A percentile compares a stretch with the other conserved stretches of the same genome.
phyloP scores from a whole-genome alignment of 2,888 invertebrate genomes.

The Meghimatium bilineatum region DNA sequence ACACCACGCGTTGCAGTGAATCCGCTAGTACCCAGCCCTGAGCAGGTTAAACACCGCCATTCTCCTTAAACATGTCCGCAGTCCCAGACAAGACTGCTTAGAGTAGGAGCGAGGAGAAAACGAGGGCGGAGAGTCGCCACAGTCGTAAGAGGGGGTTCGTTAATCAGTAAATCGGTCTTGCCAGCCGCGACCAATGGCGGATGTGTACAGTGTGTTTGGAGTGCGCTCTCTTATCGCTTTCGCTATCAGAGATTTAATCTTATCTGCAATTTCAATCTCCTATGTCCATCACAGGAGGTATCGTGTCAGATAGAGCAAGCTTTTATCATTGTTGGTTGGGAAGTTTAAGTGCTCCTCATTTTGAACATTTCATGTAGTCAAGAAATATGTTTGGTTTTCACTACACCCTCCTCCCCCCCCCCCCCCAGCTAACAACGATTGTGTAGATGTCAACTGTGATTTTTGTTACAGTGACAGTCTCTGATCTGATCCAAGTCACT shows the following conservation, averaged over 20 bases:
- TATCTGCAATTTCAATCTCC: constrained; percentile 37
- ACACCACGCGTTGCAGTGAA: neutral
- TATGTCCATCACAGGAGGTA: constrained; percentile 22
- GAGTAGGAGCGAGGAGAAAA: neutral
- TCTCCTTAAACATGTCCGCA: neutral
- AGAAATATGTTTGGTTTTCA: too few relatives aligned
- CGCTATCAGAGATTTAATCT: constrained; percentile 38
- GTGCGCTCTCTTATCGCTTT: constrained; percentile 26
- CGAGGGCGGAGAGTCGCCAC: constrained; percentile 30
- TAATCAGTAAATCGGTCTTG: constrained; percentile 36
- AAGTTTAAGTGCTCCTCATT: constrained; percentile 30
- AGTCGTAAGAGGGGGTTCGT: constrained; percentile 2
- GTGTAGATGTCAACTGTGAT: too few relatives aligned
- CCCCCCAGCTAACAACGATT: too few relatives aligned
- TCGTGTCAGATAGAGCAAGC: constrained; percentile 26
- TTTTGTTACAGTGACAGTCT: too few relatives aligned
- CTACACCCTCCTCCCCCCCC: too few relatives aligned
- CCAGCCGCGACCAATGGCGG: constrained; percentile 25
- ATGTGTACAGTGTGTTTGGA: constrained; percentile 36
- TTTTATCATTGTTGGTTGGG: constrained; percentile 27
- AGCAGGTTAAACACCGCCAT: neutral
- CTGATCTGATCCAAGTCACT: too few relatives aligned
- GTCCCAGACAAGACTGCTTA: constrained; percentile 1
- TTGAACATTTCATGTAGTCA: neutral
- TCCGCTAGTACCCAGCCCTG: constrained; percentile 10